Conservation (phyloP, 2,888 invertebrate species). For the Spialia ferax region DNA sequence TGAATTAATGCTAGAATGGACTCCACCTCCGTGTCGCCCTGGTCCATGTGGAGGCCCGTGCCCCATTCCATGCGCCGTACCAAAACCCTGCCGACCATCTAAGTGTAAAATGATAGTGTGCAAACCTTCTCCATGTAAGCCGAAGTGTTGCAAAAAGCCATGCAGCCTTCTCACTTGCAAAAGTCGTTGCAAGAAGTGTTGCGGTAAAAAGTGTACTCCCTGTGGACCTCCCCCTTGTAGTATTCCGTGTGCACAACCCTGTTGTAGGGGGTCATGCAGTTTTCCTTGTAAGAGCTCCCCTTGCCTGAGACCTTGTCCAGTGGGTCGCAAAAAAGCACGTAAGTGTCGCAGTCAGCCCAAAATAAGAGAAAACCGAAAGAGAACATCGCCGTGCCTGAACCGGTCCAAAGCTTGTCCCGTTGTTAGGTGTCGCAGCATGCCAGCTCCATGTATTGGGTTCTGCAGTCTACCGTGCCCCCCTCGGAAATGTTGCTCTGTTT, state of each 20-base stretch:
- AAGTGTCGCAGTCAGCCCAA: slow-evolving; percentile 64
- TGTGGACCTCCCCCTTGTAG: slow-evolving; percentile 50
- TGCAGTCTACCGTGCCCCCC: slow-evolving; percentile 53
- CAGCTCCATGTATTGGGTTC: slow-evolving; percentile 59
- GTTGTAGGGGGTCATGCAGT: slow-evolving; percentile 49
- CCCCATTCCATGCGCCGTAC: slow-evolving; percentile 49
- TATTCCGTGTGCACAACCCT: slow-evolving; percentile 44
- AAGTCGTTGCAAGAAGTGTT: slow-evolving; percentile 42
- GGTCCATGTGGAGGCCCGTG: slow-evolving; percentile 56
- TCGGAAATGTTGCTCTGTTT: slow-evolving; percentile 56
- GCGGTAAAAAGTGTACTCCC: slow-evolving; percentile 46
- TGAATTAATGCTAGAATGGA: slow-evolving; percentile 81
- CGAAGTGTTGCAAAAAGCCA: slow-evolving; percentile 55
- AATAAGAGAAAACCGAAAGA: slow-evolving; percentile 63
- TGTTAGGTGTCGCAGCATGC: slow-evolving; percentile 67
- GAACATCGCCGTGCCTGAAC: slow-evolving; percentile 72
- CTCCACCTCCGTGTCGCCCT: slow-evolving; percentile 68
- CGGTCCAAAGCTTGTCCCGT: slow-evolving; percentile 64
- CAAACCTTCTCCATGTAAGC: slow-evolving; percentile 57
- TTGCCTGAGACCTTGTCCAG: slow-evolving; percentile 67
- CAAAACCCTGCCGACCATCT: slow-evolving; percentile 54
- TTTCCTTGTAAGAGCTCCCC: slow-evolving; percentile 64
- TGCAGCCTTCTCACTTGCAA: slow-evolving; percentile 16
- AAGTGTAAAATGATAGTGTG: slow-evolving; percentile 68
- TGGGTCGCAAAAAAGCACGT: slow-evolving; percentile 62